Evolutionary conservation across 1,140 invertebrate species (phyloP).

Genomic region (Heliconius himera): DNA sequence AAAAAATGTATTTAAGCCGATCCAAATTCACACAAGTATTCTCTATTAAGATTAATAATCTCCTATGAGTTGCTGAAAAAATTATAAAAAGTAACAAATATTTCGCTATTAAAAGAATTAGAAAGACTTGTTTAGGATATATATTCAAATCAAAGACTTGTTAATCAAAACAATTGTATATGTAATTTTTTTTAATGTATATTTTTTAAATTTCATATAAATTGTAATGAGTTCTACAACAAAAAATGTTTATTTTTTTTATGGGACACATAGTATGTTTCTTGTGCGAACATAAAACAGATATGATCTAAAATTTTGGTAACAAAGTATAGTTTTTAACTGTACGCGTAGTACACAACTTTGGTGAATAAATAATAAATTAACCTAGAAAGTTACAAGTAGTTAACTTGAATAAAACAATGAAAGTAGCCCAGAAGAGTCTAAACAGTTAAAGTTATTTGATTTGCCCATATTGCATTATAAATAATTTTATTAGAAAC

Average conservation of each 20-base stretch:
- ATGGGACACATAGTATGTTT: neutral
- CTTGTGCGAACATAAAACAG: slow-evolving; percentile 49
- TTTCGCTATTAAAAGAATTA: too few species aligned
- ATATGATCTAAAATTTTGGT: slow-evolving; percentile 53
- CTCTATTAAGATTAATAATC: too few species aligned
- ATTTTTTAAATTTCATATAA: too few species aligned
- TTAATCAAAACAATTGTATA: too few species aligned
- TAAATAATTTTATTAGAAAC: neutral
- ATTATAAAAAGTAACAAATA: too few species aligned
- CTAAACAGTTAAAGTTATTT: neutral
- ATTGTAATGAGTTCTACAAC: neutral
- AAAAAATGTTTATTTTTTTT: neutral
- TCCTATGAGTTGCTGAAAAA: too few species aligned
- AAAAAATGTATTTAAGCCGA: neutral
- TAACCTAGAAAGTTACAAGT: slow-evolving; percentile 73
- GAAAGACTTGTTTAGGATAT: too few species aligned
- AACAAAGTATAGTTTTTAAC: slow-evolving; percentile 54
- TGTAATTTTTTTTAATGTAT: too few species aligned
- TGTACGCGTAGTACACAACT: slow-evolving; percentile 57
- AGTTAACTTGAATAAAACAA: slow-evolving; percentile 68
- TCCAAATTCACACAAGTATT: too few species aligned
- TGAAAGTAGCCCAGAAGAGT: slow-evolving; percentile 52
- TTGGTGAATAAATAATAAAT: slow-evolving; percentile 68
- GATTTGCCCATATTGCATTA: neutral
- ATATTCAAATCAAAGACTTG: too few species aligned